Evolutionary conservation across 2,888 invertebrate species (phyloP).

Genomic region (Halocaridina rubra): DNA sequence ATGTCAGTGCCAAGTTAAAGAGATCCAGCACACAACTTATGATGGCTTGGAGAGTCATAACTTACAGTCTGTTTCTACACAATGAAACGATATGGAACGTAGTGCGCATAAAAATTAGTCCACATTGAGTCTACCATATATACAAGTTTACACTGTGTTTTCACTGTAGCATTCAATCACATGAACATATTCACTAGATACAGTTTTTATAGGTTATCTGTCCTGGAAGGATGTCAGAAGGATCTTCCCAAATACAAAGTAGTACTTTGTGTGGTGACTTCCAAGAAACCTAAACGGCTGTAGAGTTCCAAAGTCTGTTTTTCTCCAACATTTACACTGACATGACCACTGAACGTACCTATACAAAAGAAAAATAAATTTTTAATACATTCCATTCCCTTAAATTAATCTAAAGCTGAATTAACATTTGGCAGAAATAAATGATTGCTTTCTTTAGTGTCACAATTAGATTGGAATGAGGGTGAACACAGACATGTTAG

Average conservation of each 20-base stretch:
- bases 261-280: slow-evolving; percentile 50
- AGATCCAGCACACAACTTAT: not conserved
- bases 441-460: too few species aligned
- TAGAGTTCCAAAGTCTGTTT: slow-evolving; percentile 51
- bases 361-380: slow-evolving; percentile 1
- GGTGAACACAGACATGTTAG: too few species aligned
- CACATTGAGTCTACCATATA: too few species aligned
- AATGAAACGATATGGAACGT: not conserved
- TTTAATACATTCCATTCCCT: too few species aligned
- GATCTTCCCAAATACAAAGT: slow-evolving; percentile 47
- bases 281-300: slow-evolving; percentile 56
- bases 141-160: too few species aligned
- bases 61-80: not conserved
- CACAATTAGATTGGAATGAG: too few species aligned
- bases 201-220: not conserved
- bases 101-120: too few species aligned
- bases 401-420: too few species aligned
- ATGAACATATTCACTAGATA: slow-evolving; percentile 7
- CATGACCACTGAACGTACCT: slow-evolving; percentile 57
- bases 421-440: too few species aligned
- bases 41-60: not conserved
- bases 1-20: not conserved
- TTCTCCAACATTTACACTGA: slow-evolving; percentile 54
- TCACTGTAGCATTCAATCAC: not conserved
- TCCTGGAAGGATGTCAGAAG: slow-evolving; percentile 34